Evolutionary conservation across 2,888 invertebrate genomes (phyloP).

Genomic region (Amiota minor): DNA sequence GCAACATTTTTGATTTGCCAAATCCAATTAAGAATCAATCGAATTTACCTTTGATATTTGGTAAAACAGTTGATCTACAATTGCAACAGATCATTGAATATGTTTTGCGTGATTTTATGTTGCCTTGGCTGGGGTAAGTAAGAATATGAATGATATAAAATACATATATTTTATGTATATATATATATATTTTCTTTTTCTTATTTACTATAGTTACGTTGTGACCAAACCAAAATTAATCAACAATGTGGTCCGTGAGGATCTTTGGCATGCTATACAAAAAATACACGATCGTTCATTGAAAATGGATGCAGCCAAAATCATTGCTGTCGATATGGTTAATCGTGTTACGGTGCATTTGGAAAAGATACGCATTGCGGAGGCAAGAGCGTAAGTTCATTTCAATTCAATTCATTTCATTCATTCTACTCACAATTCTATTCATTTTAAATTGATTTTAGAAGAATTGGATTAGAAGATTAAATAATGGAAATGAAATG

Average conservation of each 20-base stretch:
- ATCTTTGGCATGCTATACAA: conserved; percentile 87
- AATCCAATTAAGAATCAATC: conserved; percentile 73
- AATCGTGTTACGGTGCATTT: conserved; percentile 88
- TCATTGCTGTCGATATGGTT: conserved; percentile 88
- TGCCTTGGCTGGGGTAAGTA: conserved; percentile 79
- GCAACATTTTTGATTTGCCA: conserved; percentile 72
- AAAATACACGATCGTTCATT: conserved; percentile 83
- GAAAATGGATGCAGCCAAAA: conserved; percentile 85
- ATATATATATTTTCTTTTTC: conserved; percentile 49
- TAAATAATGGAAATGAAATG: no score
- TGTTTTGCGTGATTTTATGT: conserved; percentile 84
- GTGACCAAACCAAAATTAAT: conserved; percentile 80
- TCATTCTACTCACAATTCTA: not conserved
- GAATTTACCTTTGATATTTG: conserved; percentile 85
- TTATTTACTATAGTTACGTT: conserved; percentile 74
- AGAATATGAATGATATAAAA: not conserved
- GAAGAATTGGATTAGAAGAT: no score
- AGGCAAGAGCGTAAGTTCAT: conserved; percentile 81
- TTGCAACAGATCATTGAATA: conserved; percentile 88
- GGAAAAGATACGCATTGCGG: conserved; percentile 86
- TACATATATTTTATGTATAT: conserved; percentile 29
- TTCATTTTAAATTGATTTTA: no score
- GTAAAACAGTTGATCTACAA: conserved; percentile 87
- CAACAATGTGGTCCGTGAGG: conserved; percentile 81
- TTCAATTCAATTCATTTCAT: not conserved